Evolutionary conservation across 1,140 invertebrate genomes (phyloP).

Genomic region (Chelonus insularis): DNA sequence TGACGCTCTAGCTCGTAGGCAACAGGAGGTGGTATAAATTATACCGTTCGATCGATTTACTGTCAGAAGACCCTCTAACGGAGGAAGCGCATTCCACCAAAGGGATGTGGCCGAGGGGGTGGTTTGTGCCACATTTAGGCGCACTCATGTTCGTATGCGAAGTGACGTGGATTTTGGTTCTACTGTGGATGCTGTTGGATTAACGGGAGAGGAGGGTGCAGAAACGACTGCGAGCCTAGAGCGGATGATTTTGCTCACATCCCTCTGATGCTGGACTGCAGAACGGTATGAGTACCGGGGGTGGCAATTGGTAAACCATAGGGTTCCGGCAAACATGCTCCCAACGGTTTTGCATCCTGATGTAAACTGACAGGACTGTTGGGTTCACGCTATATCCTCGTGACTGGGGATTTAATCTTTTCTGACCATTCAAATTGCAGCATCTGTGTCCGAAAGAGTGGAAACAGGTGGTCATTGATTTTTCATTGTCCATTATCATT

Average conservation of each 20-base stretch:
- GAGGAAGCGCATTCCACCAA: constrained; percentile 34
- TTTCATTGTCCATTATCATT: neutral
- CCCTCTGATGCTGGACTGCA: neutral
- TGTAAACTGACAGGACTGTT: constrained; percentile 27
- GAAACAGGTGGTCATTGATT: constrained; percentile 7
- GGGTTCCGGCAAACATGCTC: constrained; percentile 24
- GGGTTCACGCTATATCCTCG: constrained; percentile 15
- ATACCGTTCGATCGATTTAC: constrained; percentile 62
- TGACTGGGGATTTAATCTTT: constrained; percentile 26
- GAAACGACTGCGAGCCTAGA: neutral
- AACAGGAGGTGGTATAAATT: constrained; percentile 57
- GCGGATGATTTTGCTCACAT: neutral
- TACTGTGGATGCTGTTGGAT: neutral
- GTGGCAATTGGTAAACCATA: constrained; percentile 25
- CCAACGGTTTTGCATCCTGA: constrained; percentile 21
- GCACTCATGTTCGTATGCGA: constrained; percentile 12
- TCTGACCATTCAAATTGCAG: constrained; percentile 3
- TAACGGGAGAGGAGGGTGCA: neutral
- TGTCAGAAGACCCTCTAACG: constrained; percentile 56
- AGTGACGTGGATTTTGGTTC: constrained; percentile 26
- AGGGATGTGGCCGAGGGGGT: constrained; percentile 30
- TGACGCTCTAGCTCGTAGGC: constrained; percentile 42
- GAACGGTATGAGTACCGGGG: neutral
- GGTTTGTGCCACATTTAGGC: constrained; percentile 20
- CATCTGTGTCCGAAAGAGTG: neutral